A percentile compares a stretch with the other conserved stretches of the same genome.
These are phyloP conservation scores for Choristoneura fumiferana DNA, from an alignment of 1,140 invertebrate species.

Conservation along the genomic window DNA sequence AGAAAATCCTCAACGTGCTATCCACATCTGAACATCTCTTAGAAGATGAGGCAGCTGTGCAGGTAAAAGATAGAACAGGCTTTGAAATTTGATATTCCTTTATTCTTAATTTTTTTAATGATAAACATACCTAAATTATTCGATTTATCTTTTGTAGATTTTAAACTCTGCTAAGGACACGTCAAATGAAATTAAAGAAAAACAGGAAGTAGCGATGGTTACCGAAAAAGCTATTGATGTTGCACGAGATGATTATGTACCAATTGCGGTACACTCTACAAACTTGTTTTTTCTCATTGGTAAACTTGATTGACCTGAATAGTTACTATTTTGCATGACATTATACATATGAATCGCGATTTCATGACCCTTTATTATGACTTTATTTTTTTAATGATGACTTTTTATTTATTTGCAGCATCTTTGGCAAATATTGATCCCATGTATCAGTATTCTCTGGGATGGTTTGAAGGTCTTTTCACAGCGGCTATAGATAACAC, in stretches of 20 bases:
- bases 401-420: slow-evolving; percentile 67
- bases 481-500: slow-evolving; percentile 94
- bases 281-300: slow-evolving; percentile 95
- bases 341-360: too few species aligned
- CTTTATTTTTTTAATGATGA: neutral
- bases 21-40: slow-evolving; percentile 94
- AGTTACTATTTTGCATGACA: too few species aligned
- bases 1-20: slow-evolving; percentile 90
- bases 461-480: slow-evolving; percentile 96
- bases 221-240: slow-evolving; percentile 91
- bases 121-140: too few species aligned
- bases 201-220: slow-evolving; percentile 91
- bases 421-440: slow-evolving; percentile 95
- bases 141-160: slow-evolving; percentile 69
- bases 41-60: slow-evolving; percentile 96
- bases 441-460: slow-evolving; percentile 98
- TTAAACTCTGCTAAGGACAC: slow-evolving; percentile 94
- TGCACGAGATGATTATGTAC: slow-evolving; percentile 90
- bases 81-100: too few species aligned
- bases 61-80: too few species aligned
- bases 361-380: too few species aligned
- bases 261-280: slow-evolving; percentile 93
- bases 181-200: slow-evolving; percentile 92
- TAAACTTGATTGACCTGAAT: slow-evolving; percentile 65
- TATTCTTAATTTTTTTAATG: too few species aligned